Evolutionary conservation across 1,140 invertebrate genomes (phyloP), one percentile per base, ranked within the genome.

Genomic region (Ceratina calcarata): DNA sequence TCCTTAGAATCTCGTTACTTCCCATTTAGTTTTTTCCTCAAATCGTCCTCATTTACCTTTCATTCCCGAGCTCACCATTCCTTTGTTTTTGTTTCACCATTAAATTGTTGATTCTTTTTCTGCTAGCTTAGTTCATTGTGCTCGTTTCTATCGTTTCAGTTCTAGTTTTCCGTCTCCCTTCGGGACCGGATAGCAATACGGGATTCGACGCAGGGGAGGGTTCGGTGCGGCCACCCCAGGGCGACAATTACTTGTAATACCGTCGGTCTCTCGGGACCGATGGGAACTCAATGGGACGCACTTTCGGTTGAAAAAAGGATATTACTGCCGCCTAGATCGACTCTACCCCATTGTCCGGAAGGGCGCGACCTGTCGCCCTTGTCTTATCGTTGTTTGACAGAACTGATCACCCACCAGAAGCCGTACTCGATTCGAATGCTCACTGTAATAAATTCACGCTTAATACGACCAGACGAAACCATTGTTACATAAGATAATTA

Each of bases 231-330:
- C 66, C 85, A 86, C 81, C 86, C 85, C 77, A 79, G 77, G 81
- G 89, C 86, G 85, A 90, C 89, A 90, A 90, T 90, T 90, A 90
- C 89, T 89, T 89, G 89, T 90, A 90, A 90, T 89, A 87, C 87
- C 85, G 87, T 88, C 81, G 84, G 84, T 76, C 88, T 85, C 83
- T 66, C 73, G 85, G 81, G 86, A 53, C 78, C 87, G 82, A 88
- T 86, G 84, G 84, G 84, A 83, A 86, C 85, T 89, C 88, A 87
- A 90, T 89, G 87, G 89, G 88, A 86, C 84, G 87, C 88, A 88
- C 81, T 88, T 68, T 76, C 65, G 75, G 61, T 79, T 61, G 67
- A 79, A 80, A 86, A 86, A 88, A 86, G 83, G 83, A 87, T 85
- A 90, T 88, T 89, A 87, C 82, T 75, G 78, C 68, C 78, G 78